Conservation (phyloP, 2,113 vertebrate species). For the Desmodus rotundus region DNA sequence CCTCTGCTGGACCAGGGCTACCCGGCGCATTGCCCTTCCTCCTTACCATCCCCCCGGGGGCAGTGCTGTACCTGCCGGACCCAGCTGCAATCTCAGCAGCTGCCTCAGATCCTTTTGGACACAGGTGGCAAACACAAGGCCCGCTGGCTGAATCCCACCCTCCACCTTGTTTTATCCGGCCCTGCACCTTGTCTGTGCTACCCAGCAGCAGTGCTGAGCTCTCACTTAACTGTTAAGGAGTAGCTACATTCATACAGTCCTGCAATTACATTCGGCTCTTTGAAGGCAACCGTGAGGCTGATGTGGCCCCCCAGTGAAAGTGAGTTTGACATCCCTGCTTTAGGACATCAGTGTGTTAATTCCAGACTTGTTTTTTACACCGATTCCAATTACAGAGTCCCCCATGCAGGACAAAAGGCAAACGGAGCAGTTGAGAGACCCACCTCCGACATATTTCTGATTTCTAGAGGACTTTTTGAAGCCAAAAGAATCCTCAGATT, state of each 20-base stretch:
- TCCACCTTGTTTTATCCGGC: too few relatives aligned
- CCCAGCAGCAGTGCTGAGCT: too few relatives aligned
- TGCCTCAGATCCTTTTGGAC: background rate
- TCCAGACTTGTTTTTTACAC: background rate
- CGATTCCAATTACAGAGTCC: background rate
- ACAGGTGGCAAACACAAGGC: too few relatives aligned
- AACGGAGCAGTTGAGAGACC: background rate
- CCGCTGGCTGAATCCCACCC: too few relatives aligned
- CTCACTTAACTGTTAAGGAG: too few relatives aligned
- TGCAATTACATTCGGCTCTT: too few relatives aligned
- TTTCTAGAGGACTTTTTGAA: conserved; percentile 3
- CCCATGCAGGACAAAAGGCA: background rate
- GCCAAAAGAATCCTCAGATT: conserved; percentile 10
- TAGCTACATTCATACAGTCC: too few relatives aligned
- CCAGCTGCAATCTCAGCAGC: background rate
- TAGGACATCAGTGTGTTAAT: background rate
- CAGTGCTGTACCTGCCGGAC: background rate
- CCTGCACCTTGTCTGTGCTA: too few relatives aligned
- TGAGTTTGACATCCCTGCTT: too few relatives aligned
- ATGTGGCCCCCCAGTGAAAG: too few relatives aligned
- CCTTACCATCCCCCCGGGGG: background rate
- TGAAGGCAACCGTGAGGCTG: too few relatives aligned
- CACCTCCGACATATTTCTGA: background rate
- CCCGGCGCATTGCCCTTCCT: background rate
- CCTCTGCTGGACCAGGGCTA: background rate